Evolutionary conservation across 92 coral and sea anemone genomes (phyloP), one percentile per base, ranked within the genome.

Genomic region (Virgularia gustaviana): DNA sequence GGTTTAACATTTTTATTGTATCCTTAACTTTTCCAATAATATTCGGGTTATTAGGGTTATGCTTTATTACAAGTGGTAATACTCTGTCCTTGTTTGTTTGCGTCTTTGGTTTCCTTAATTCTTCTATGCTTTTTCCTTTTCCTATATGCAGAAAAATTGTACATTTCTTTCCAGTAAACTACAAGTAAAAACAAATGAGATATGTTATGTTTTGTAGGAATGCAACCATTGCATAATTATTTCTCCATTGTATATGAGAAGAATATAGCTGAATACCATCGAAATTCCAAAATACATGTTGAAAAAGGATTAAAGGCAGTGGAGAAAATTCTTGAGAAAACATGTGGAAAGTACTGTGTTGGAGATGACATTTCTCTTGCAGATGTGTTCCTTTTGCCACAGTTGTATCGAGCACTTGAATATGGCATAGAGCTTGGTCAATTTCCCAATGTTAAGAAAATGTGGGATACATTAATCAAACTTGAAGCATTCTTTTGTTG

Each of bases 281-380:
- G 39, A 34, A 47, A 63, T 0, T 63, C 44, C 24, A 63, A 63
- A 63, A 63, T 16, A n/a, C 25, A 10, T 13, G 70, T 63, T 20
- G 70, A 63, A 16, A 63, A 38, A 39, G 70, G 70, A 63, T 63
- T 63, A 19, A n/a, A 3, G 18, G 47, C 49, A 12, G 39, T 63
- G 36, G 70, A 63, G 38, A 63, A 35, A 35, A 63, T 63, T n/a
- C 70, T 63, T 18, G 32, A 63, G 23, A 63, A 63, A 63, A 39
- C 52, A 2, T 47, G 49, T 10, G 51, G 70, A 38, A 63, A 35
- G 25, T 63, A 36, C 27, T 63, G 70, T 39, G 27, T 63, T 8
- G 70, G 24, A 7, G 22, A 63, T 22, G 31, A 38, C 12, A 63
- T 63, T 19, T 36, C 70, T 10, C n/a, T 63, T 36, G 70, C 70